Percentiles rank a stretch among this genome's conserved stretches.
phyloP scores from a whole-genome alignment of 2,113 vertebrate species.

The Donacobius atricapilla region DNA sequence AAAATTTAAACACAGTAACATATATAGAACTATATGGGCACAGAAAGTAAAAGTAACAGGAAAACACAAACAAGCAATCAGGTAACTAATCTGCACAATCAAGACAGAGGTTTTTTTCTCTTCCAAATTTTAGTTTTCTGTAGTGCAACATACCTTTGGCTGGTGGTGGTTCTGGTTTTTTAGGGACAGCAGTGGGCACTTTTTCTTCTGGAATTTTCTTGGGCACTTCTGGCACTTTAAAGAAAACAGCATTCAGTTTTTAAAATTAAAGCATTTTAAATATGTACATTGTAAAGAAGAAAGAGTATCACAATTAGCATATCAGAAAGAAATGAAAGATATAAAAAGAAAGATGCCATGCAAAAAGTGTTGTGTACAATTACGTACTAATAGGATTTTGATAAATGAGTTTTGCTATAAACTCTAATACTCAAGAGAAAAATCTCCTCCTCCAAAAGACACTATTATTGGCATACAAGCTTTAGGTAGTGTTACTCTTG shows the following conservation, averaged over 20 bases:
- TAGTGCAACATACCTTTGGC: constrained; percentile 50
- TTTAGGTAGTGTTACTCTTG: constrained; percentile 9
- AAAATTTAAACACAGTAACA: neutral
- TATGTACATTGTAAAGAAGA: neutral
- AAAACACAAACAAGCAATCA: neutral
- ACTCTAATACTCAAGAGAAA: neutral
- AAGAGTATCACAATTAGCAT: neutral
- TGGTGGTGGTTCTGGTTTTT: constrained; percentile 29
- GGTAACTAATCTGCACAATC: neutral
- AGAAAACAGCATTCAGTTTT: constrained; percentile 46
- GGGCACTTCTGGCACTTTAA: constrained; percentile 65
- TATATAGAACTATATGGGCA: neutral
- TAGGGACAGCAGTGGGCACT: neutral
- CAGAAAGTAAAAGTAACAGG: neutral
- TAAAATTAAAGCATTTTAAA: neutral
- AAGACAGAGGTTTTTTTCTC: neutral
- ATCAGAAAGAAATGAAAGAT: neutral
- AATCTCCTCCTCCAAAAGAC: neutral
- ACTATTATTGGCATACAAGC: neutral
- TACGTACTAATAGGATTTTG: neutral
- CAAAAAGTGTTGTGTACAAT: neutral
- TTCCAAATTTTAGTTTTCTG: neutral
- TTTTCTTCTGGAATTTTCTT: constrained; percentile 67
- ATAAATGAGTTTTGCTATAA: neutral
- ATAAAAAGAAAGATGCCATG: neutral